Percentiles rank a stretch among this genome's conserved stretches.
These are phyloP conservation scores for Pollicipes pollicipes DNA, from an alignment of 1,140 invertebrate species.

Conservation along the genomic window DNA sequence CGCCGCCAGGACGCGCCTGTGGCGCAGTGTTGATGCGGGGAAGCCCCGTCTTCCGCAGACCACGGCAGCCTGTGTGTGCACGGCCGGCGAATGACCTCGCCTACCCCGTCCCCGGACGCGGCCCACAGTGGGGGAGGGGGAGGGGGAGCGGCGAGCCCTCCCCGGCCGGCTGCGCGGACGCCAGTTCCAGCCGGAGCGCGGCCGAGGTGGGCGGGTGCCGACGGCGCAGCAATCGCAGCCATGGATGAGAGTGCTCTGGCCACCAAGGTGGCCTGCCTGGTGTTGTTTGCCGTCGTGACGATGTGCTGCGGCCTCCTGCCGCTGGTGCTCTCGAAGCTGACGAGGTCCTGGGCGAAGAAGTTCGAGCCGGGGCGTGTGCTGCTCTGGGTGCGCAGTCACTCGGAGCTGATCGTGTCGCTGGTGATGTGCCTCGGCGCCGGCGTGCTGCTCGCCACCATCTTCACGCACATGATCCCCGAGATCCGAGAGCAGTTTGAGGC, in stretches of 20 bases:
- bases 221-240: background rate
- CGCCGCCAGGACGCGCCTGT: too few relatives aligned
- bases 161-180: too few relatives aligned
- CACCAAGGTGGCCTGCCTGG: slow-evolving; percentile 13
- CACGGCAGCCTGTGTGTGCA: too few relatives aligned
- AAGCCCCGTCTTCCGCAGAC: too few relatives aligned
- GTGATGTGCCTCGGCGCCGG: slow-evolving; percentile 64
- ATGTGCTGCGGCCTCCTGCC: slow-evolving; percentile 12
- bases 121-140: too few relatives aligned
- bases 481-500: slow-evolving; percentile 26
- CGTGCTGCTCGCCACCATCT: slow-evolving; percentile 57
- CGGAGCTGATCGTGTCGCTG: slow-evolving; percentile 24
- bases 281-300: slow-evolving; percentile 9
- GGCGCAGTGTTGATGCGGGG: too few relatives aligned
- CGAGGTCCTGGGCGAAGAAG: slow-evolving; percentile 11
- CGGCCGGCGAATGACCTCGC: too few relatives aligned
- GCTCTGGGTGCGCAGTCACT: background rate
- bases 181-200: too few relatives aligned
- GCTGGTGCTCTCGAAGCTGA: slow-evolving; percentile 5
- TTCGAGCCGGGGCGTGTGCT: slow-evolving; percentile 12
- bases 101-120: too few relatives aligned
- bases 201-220: background rate
- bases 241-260: slow-evolving; percentile 2
- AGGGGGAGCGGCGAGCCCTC: too few relatives aligned
- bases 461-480: slow-evolving; percentile 67